phyloP scores from a whole-genome alignment of 2,113 vertebrate species.

The Rhinolophus sinicus region DNA sequence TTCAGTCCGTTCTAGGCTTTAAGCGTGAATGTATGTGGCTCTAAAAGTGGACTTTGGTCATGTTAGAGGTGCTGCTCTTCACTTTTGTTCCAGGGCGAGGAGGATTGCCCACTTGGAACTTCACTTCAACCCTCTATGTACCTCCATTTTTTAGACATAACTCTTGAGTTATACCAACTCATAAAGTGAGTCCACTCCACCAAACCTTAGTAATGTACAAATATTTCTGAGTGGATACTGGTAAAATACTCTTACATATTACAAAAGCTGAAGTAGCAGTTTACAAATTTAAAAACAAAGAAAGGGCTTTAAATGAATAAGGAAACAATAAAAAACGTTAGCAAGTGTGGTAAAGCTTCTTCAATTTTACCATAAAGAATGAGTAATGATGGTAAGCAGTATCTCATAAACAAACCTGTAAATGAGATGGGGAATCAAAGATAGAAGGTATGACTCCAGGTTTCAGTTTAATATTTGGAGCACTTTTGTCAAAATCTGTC shows the following conservation, averaged over 20 bases:
- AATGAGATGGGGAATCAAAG: slow-evolving; percentile 73
- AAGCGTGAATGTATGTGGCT: neutral
- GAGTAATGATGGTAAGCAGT: neutral
- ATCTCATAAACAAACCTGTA: slow-evolving; percentile 71
- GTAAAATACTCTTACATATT: neutral
- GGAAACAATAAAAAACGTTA: neutral
- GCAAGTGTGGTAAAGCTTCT: neutral
- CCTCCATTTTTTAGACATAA: slow-evolving; percentile 14
- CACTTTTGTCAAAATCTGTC: slow-evolving; percentile 79
- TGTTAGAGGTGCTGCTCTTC: neutral
- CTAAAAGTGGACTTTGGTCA: neutral
- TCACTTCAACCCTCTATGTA: neutral
- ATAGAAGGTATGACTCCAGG: slow-evolving; percentile 78
- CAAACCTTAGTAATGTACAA: neutral
- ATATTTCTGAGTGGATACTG: neutral
- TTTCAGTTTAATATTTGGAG: slow-evolving; percentile 79
- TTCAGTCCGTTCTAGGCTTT: neutral
- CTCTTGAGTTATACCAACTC: neutral
- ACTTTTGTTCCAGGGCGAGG: neutral
- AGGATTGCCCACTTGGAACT: neutral
- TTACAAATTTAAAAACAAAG: neutral
- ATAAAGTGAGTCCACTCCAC: neutral
- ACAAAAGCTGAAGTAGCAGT: neutral
- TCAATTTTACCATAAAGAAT: neutral
- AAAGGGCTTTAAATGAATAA: slow-evolving; percentile 6